These are phyloP conservation scores for Planococcus citri DNA, from an alignment of 1,140 invertebrate species.

Conservation along the genomic window DNA sequence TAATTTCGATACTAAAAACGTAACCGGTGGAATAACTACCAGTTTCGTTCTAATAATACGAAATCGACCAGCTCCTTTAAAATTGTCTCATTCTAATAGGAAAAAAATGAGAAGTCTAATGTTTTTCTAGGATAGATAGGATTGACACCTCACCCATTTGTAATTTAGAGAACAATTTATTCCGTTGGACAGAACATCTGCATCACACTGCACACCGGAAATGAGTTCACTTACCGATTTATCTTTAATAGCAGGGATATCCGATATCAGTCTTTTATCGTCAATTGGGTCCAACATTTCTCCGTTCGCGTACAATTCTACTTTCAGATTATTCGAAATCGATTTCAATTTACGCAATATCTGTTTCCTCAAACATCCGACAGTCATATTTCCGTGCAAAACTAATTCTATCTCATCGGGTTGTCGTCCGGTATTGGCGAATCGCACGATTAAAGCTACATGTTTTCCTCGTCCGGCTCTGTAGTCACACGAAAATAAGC, in stretches of 20 bases:
- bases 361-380: conserved; percentile 63
- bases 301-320: conserved; percentile 81
- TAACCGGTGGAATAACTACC: conserved; percentile 18
- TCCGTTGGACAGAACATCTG: too few species aligned
- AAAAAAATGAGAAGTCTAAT: too few species aligned
- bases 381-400: conserved; percentile 88
- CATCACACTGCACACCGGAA: too few species aligned
- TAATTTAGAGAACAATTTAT: too few species aligned
- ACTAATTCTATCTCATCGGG: conserved; percentile 79
- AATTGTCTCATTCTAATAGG: too few species aligned
- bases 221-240: conserved; percentile 58
- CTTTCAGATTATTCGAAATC: conserved; percentile 56
- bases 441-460: conserved; percentile 70
- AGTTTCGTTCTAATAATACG: too few species aligned
- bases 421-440: conserved; percentile 77
- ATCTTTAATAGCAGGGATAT: conserved; percentile 53
- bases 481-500: too few species aligned
- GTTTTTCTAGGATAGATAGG: too few species aligned
- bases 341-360: conserved; percentile 59
- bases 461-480: conserved; percentile 83
- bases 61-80: neutral
- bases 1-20: neutral
- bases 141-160: too few species aligned
- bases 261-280: conserved; percentile 70
- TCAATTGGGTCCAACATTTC: conserved; percentile 76